Base-by-base conservation (phyloP, 2,797 vertebrate genomes). In the Neosalanx taihuensis region DNA sequence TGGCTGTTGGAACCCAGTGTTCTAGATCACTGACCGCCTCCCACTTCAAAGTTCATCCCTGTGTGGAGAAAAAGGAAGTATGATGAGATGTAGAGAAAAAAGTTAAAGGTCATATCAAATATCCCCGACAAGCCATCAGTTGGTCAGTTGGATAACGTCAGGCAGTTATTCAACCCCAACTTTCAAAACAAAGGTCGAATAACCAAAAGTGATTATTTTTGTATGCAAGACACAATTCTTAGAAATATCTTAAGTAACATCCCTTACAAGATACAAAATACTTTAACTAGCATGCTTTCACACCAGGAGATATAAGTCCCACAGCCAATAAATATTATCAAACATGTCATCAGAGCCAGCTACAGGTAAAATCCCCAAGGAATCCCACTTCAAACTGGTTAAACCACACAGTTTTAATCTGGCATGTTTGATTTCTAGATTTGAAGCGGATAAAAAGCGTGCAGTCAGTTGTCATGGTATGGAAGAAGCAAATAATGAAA, bases 1-100 rank as follows among this genome's bases (percentile, higher is more conserved):
- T 79, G 76, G 79, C 77, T 72, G 76, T 75, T 71, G 74, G 72
- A 90, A 91, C 89, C 88, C 89, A 18, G 91, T 93, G 92, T 85
- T 86, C 83, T 86, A 86, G 76, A 90, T 91, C 88, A 92, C 89
- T 91, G 90, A 91, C 89, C 85, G 91, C 90, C 89, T 90, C 92
- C 89, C 88, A 93, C 92, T 94, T 98, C 94, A 99, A 85, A 99
- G 94, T 95, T 98, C 97, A 93, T 99, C 96, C 95, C 97, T 99
- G 92, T 9, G 80, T 84, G 73, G 88, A 82, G 89, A 72, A 82
- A 82, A 75, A 74, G 15, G 41, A 15, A 64, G 64, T 46, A 67
- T 90, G 79, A 84, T 56, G 35, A 18, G 20, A 70, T 68, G 29
- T 4, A 26, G 6, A 29, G 18, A 20, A 9, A n/a, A 18, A 37